Base-by-base conservation (phyloP, 2,113 vertebrate species). In the Sialia sialis region DNA sequence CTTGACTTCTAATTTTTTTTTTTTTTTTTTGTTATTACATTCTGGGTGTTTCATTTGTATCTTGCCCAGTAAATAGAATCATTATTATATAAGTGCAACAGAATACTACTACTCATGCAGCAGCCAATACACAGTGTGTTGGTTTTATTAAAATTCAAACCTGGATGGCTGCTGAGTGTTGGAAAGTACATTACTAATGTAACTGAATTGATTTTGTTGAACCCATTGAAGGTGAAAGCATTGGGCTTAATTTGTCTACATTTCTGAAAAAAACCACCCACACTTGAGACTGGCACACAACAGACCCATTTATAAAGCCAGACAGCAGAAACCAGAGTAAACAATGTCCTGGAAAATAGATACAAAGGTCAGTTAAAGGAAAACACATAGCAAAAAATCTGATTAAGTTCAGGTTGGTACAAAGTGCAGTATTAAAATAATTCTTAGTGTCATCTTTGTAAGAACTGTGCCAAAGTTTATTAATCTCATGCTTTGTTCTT, bases 91-190 rank as follows among this genome's bases (percentile, higher is more conserved):
- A 96, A 94, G 87, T 83, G 67, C 41, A 80, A 72, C 77, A 59
- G 77, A 63, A 83, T 74, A 81, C 67, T 84, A 70, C 44, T 56
- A 29, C 79, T 92, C 87, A 84, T 89, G 73, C 69, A 69, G 87
- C 54, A 90, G 86, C 43, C 90, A 83, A 38, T 56, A 49, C 55
- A 68, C 11, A 74, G 27, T 68, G 59, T 74, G 55, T 77, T 89
- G 36, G 64, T 72, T 95, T 95, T 90, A 95, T 95, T 96, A 92
- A 84, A 84, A 87, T 95, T 89, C 84, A 93, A 76, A 59, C 84
- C 84, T 85, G 49, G 88, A 59, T 83, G 84, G 49, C 72, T 93
- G 69, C 56, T 90, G 90, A 94, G 72, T 69, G 89, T 68, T 95
- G 52, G 73, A 87, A 95, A 92, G 88, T 95, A 70, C 89, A 90